Base-by-base conservation (phyloP, 2,888 invertebrate genomes). In the Nymphalis c-album region DNA sequence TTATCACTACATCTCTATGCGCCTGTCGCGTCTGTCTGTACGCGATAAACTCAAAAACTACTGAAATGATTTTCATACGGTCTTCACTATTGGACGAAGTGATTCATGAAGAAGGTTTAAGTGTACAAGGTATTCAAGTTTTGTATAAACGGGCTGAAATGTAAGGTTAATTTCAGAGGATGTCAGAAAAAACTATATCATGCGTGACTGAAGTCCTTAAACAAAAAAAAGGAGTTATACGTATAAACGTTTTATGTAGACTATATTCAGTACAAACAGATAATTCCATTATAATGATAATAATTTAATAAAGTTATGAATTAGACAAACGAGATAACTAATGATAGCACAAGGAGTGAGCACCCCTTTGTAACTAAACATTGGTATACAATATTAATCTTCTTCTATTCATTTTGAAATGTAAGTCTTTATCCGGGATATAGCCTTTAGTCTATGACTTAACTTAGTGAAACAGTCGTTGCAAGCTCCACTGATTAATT, bases 401-500 rank as follows among this genome's bases (percentile, higher is more conserved):
- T 57, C 35, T 61, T 53, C 50, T 53, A 68, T 70, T 70, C 70
- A 57, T 40, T 63, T 45, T 64, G 61, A 69, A 71, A 69, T 63
- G 62, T 70, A 67, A 67, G 59, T 69, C 64, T 60, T 58, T 59
- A 61, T 57, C 48, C 26, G 45, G 61, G 50, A 61, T 57, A 60
- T 45, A 67, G 66, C 64, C 53, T 69, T 69, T 69, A 67, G 69
- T 67, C 67, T 69, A 64, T 65, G 60, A 69, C 64, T 67, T 67
- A 71, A 69, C 71, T 71, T 63, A 61, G 67, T 67, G 69, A 65
- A 68, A 68, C 68, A 68, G 70, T 70, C 71, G 64, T 65, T 69
- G 50, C 71, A 72, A 69, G 70, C 73, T 72, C 60, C 74, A 55
- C 75, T 80, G 79, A 81, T 80, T 79, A 80, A 81, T 79, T 78